Percentiles rank a stretch among this genome's conserved stretches.
Conservation (phyloP, 64 coral and sea anemone genomes). For the Dendrophyllia cribrosa region DNA sequence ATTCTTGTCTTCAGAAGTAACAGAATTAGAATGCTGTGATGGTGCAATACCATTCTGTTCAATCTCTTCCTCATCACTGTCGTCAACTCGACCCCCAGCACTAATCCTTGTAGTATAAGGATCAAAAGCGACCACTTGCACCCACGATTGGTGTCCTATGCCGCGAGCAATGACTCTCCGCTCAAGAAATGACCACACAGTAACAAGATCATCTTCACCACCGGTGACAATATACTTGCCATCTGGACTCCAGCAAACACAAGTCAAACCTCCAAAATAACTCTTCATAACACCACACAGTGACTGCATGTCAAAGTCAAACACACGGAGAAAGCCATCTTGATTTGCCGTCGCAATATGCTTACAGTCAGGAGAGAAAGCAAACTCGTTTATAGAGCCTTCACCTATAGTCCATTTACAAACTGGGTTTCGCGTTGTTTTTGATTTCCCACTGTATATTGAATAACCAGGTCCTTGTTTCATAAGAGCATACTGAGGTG, state of each 20-base stretch:
- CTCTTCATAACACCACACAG: conserved; percentile 98
- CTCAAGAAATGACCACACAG: conserved; percentile 95
- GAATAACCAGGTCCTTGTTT: conserved; percentile 97
- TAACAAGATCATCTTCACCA: conserved; percentile 96
- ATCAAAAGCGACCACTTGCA: conserved; percentile 97
- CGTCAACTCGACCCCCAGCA: conserved; percentile 85
- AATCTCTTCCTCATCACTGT: conserved; percentile 96
- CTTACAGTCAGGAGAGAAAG: conserved; percentile 99
- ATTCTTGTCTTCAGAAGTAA: conserved; percentile 65
- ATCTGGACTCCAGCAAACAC: conserved; percentile 99
- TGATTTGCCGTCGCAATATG: conserved; percentile 94
- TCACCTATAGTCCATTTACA: conserved; percentile 98
- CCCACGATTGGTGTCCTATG: conserved; percentile 92
- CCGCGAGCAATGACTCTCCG: conserved; percentile 90
- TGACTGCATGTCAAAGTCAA: conserved; percentile 98
- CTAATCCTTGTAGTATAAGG: conserved; percentile 94
- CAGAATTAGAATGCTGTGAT: conserved; percentile 31
- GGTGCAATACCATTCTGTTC: conserved; percentile 78
- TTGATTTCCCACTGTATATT: conserved; percentile 93
- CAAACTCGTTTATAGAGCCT: conserved; percentile 91
- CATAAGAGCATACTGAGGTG: conserved; percentile 87
- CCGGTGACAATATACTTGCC: conserved; percentile 97
- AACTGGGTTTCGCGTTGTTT: conserved; percentile 93
- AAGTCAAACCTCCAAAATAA: conserved; percentile 95
- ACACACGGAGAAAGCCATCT: conserved; percentile 94